Evolutionary conservation across 2,113 vertebrate genomes (phyloP).

Genomic region (Terrapene triunguis): DNA sequence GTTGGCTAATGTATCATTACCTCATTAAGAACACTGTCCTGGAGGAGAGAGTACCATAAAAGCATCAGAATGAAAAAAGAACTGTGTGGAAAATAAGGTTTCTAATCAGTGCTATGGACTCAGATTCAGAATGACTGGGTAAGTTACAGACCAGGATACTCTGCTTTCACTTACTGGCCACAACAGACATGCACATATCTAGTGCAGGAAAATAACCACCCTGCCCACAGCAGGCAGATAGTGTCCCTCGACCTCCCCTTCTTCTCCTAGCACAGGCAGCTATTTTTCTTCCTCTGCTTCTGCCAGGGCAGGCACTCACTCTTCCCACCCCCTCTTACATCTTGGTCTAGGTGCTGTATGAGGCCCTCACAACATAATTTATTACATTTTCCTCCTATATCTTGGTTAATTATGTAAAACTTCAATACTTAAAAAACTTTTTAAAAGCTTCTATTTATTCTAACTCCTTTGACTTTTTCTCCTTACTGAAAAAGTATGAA

Average conservation of each 20-base stretch:
- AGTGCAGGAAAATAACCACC: not conserved
- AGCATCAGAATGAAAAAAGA: not conserved
- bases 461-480: not conserved
- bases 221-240: not conserved
- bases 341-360: not conserved
- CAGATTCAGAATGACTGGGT: not conserved
- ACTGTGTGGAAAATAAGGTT: not conserved
- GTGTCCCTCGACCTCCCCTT: not conserved
- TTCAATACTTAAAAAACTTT: not conserved
- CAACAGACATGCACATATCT: not conserved
- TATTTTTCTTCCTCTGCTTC: not conserved
- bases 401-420: not conserved
- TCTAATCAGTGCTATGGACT: not conserved
- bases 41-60: not conserved
- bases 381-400: not conserved
- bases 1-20: not conserved
- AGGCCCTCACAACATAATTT: not conserved
- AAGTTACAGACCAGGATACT: not conserved
- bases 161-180: not conserved
- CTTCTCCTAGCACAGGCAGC: not conserved
- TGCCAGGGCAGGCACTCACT: not conserved
- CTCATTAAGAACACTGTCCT: not conserved
- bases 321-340: not conserved
- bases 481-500: not conserved
- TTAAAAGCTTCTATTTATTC: not conserved